Evolutionary conservation across 37 sponge, comb jelly and placozoan species (phyloP).

Genomic region (Dysidea cf. avara): DNA sequence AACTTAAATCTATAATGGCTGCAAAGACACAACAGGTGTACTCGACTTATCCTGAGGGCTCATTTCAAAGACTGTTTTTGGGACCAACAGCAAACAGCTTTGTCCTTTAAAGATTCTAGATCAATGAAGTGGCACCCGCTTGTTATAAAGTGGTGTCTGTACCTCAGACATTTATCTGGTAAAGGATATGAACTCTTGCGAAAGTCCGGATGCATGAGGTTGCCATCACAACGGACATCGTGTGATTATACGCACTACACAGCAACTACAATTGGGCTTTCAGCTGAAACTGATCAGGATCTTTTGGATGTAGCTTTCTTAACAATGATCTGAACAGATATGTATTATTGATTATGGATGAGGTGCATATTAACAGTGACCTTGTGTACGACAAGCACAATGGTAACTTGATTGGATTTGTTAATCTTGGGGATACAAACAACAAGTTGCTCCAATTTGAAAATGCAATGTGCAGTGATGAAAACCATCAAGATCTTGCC

Average conservation of each 20-base stretch:
- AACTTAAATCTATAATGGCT: neutral
- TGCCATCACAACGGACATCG: constrained; percentile 10
- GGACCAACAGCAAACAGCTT: constrained; percentile 33
- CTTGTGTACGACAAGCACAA: constrained; percentile 8
- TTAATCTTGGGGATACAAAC: constrained; percentile 13
- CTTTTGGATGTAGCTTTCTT: neutral
- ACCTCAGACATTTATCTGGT: constrained; percentile 7
- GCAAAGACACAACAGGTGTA: neutral
- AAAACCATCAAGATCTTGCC: neutral
- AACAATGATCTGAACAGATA: neutral
- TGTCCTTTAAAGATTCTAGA: neutral
- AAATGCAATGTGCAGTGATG: neutral
- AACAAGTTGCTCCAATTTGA: neutral
- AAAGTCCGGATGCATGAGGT: neutral
- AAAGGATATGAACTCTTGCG: constrained; percentile 4
- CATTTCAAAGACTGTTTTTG: constrained; percentile 22
- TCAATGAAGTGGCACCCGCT: constrained; percentile 17
- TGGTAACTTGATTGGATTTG: neutral
- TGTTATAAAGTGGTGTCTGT: constrained; percentile 17
- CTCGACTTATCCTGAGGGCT: neutral
- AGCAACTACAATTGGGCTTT: neutral
- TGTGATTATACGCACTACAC: neutral
- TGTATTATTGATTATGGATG: neutral
- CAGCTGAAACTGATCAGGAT: neutral
- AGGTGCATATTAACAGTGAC: constrained; percentile 6